Evolutionary conservation across 2,797 vertebrate species (phyloP).

Genomic region (Sebastes itinus): DNA sequence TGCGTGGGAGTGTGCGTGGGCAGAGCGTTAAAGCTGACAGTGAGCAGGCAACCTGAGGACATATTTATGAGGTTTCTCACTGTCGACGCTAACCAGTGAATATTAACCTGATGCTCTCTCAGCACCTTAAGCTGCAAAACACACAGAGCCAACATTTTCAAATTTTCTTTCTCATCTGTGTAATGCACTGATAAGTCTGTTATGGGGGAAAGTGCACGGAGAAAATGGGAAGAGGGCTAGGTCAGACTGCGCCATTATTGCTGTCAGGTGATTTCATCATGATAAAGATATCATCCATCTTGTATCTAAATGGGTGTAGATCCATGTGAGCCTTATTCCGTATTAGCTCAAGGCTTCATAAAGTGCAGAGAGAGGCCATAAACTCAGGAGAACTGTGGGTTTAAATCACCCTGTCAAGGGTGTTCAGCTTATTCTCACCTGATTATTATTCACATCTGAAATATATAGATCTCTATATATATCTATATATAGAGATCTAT

Average conservation of each 20-base stretch:
- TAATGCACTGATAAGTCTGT: conserved; percentile 52
- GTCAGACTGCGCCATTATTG: conserved; percentile 35
- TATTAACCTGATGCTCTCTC: conserved; percentile 72
- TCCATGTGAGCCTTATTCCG: conserved; percentile 30
- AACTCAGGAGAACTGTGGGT: conserved; percentile 28
- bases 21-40: conserved; percentile 69
- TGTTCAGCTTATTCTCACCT: conserved; percentile 11
- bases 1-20: conserved; percentile 69
- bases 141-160: conserved; percentile 52
- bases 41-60: conserved; percentile 71
- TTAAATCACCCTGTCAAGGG: conserved; percentile 6
- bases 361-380: conserved; percentile 42
- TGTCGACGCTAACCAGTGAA: conserved; percentile 64
- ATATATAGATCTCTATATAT: neutral
- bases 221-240: conserved; percentile 43
- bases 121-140: conserved; percentile 56
- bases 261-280: conserved; percentile 57
- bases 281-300: conserved; percentile 58
- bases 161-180: conserved; percentile 46
- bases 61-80: conserved; percentile 70
- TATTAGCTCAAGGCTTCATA: conserved; percentile 43
- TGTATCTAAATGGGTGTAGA: conserved; percentile 50
- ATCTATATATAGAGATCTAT: neutral
- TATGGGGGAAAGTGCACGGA: conserved; percentile 30
- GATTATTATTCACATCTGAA: conserved; percentile 16